Evolutionary conservation across 2,888 invertebrate species (phyloP), one percentile per base, ranked within the genome.

Genomic region (Callimorpha dominula): DNA sequence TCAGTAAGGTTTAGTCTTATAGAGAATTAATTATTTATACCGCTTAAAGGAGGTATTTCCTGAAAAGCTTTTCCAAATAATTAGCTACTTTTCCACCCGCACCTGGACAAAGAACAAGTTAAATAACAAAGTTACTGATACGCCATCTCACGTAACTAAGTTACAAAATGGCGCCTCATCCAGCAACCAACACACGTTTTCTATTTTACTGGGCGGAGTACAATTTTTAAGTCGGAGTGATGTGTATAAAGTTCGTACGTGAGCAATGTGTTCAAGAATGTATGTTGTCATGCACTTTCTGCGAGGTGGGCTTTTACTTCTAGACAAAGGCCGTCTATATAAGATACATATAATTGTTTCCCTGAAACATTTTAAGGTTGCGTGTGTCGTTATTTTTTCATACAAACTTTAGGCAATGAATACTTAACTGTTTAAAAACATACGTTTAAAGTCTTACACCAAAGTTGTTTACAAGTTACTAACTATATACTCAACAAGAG

Each of bases 141-240:
- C 76, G 70, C 75, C 73, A 73, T 77, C 79, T 76, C 78, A 80
- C 78, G 85, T 84, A 78, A 78, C 76, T 75, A 77, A 74, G 78
- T 76, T 73, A 78, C 70, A 81, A 77, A 70, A 77, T 77, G 71
- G 76, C 70, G 76, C 50, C 78, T 78, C 78, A 76, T 84, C 78
- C 70, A 73, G 81, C 75, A 86, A 75, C 80, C 87, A 68, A 76
- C 79, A 82, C 90, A 89, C 90, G 88, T 89, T 79, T 88, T 88
- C 89, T 87, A 89, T 90, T 89, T 89, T 86, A 87, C 87, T 86
- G 84, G 70, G 83, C 80, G 82, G 80, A 78, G 83, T 86, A 86
- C 87, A 87, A 87, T 89, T 89, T 89, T 89, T 89, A 88, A 89
- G 82, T 80, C 86, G 81, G 82, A 86, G 83, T 86, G 89, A 89